phyloP scores from a whole-genome alignment of 2,888 invertebrate species.

The Drosophila paramelanica region DNA sequence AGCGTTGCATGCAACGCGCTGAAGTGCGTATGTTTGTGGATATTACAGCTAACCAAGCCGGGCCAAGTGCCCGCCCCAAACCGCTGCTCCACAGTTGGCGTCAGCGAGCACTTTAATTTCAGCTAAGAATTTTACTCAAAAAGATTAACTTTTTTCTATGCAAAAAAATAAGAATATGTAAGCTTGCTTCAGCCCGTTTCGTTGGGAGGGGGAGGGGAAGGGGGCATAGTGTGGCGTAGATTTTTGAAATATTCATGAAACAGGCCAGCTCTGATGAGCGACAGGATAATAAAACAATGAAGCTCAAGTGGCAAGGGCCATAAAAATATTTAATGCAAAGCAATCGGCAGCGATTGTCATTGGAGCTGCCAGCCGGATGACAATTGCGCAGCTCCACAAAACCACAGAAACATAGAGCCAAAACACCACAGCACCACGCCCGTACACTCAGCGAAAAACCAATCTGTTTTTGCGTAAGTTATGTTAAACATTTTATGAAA shows the following conservation, averaged over 20 bases:
- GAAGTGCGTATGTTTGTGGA: slow-evolving; percentile 40
- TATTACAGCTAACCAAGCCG: slow-evolving; percentile 25
- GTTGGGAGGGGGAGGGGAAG: no score
- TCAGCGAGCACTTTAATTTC: slow-evolving; percentile 65
- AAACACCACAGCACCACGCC: slow-evolving; percentile 19
- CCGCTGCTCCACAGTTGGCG: neutral
- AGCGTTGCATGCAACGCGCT: slow-evolving; percentile 59
- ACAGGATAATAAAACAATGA: slow-evolving; percentile 76
- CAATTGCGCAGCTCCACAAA: slow-evolving; percentile 52
- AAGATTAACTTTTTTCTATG: slow-evolving; percentile 75
- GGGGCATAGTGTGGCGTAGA: slow-evolving; percentile 41
- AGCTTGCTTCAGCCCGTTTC: slow-evolving; percentile 4
- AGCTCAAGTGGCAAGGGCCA: slow-evolving; percentile 64
- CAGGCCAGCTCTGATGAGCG: slow-evolving; percentile 51
- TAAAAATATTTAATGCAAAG: slow-evolving; percentile 81
- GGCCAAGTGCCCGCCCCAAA: slow-evolving; percentile 4
- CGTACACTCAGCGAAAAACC: slow-evolving; percentile 9
- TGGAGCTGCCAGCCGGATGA: slow-evolving; percentile 47
- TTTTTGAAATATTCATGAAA: slow-evolving; percentile 78
- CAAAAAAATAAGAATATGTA: slow-evolving; percentile 41
- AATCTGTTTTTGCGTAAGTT: neutral
- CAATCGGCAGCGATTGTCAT: slow-evolving; percentile 16
- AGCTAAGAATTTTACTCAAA: slow-evolving; percentile 72
- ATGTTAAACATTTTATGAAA: no score
- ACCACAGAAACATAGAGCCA: neutral